Evolutionary conservation across 2,797 vertebrate genomes (phyloP).

Genomic region (Cryptoblepharus egeriae): DNA sequence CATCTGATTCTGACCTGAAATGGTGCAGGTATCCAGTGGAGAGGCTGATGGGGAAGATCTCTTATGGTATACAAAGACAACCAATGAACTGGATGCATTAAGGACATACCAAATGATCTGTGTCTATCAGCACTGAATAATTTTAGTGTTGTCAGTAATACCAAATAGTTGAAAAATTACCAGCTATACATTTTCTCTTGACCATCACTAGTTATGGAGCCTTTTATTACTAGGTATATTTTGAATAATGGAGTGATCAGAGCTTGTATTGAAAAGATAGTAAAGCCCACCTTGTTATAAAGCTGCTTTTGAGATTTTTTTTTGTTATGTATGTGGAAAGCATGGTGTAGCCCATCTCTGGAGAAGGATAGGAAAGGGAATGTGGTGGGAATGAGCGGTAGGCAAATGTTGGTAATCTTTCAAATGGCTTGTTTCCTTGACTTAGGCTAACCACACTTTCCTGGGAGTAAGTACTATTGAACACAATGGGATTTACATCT

Average conservation of each 20-base stretch:
- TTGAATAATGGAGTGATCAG: background rate
- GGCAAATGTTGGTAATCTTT: background rate
- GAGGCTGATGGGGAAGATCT: background rate
- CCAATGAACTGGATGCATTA: background rate
- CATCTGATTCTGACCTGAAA: background rate
- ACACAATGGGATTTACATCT: too few relatives aligned
- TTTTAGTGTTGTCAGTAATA: background rate
- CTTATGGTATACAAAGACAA: background rate
- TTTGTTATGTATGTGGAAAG: slow-evolving; percentile 2
- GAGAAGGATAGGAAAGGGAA: background rate
- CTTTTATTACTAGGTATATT: background rate
- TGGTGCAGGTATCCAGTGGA: background rate
- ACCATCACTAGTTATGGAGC: background rate
- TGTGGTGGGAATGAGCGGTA: background rate
- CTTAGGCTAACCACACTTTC: too few relatives aligned
- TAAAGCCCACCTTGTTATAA: background rate
- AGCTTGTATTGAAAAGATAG: background rate
- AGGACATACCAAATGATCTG: background rate
- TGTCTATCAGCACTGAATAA: background rate
- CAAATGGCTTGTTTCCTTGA: background rate
- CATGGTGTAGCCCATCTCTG: background rate
- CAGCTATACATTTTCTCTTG: background rate
- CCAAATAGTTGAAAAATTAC: background rate
- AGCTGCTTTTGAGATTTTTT: background rate
- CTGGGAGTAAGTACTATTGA: too few relatives aligned